Evolutionary conservation across 2,888 invertebrate genomes (phyloP), one percentile per base, ranked within the genome.

Genomic region (Patella ulyssiponensis): DNA sequence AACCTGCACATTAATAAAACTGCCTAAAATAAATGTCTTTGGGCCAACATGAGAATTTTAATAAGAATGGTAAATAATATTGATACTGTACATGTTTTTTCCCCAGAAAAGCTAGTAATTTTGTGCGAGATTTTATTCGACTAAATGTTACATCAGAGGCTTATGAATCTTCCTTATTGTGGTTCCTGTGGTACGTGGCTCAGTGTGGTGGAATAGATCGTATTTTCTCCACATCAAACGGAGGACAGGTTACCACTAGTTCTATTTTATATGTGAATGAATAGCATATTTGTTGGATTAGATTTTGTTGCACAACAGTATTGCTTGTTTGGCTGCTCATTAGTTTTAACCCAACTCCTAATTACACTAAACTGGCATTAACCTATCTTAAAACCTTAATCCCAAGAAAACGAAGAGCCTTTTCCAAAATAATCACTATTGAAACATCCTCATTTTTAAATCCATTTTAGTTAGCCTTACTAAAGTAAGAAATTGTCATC

Each of bases 141-240:
- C 77, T 86, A 23, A 85, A 85, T 69, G 87, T 90, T 23, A 88
- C 90, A 3, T 83, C 86, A 56, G 88, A 88, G 74, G 82, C 88
- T 0, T 85, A 87, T 56, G 90, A 91, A 81, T 83, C 86, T 27
- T 90, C 90, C 5, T 74, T 89, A 9, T 84, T 91, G 12, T 91
- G 89, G 87, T 88, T 90, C 71, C 75, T 91, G n/a, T 90, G 90
- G 90, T 85, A 85, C 77, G 75, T 87, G 11, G 79, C 78, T 56
- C 80, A 83, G 0, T 83, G 83, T 69, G 85, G 83, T 2, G 85
- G 85, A 0, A 69, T 80, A 1, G 77, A 79, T 58, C 64, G 86
- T 23, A 86, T 85, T 75, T 82, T 88, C 84, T 83, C 85, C 69
- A 79, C 87, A 80, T 85, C 86, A 75, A 80, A 87, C 80, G 85